Percentiles rank a stretch among this genome's conserved stretches.
These are phyloP conservation scores for Microcebus jonahi DNA, from an alignment of 2,113 vertebrate genomes.

Conservation along the genomic window DNA sequence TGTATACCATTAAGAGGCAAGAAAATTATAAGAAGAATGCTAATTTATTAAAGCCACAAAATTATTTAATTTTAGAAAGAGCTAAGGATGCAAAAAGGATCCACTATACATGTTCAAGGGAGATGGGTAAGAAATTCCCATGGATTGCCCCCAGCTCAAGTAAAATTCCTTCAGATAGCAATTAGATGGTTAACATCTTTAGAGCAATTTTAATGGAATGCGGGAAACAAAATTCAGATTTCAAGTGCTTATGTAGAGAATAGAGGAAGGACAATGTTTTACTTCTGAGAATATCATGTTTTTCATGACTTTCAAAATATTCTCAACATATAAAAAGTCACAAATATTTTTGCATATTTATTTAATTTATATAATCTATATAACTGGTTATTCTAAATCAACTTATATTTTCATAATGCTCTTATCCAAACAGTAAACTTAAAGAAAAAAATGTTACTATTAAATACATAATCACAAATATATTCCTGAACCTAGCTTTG, in stretches of 20 bases:
- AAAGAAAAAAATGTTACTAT: background rate
- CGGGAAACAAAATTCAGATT: background rate
- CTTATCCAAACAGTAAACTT: background rate
- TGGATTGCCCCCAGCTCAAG: background rate
- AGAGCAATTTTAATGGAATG: background rate
- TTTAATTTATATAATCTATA: background rate
- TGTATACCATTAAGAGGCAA: background rate
- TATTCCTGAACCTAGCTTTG: background rate
- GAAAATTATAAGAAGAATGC: background rate
- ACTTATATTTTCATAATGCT: conserved; percentile 26
- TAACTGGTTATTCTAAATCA: background rate
- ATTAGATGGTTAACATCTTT: background rate
- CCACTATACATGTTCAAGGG: background rate
- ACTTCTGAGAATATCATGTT: background rate
- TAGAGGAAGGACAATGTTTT: background rate
- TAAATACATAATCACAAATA: background rate
- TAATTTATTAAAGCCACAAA: background rate
- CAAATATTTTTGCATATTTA: background rate
- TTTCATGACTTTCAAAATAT: background rate
- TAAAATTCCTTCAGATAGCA: background rate
- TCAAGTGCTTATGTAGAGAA: background rate
- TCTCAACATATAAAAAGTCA: background rate
- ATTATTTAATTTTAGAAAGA: conserved; percentile 10
- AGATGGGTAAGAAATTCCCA: background rate
- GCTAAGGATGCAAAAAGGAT: background rate